Percentiles rank a stretch among this genome's conserved stretches.
Evolutionary conservation across 2,888 invertebrate species (phyloP).

Genomic region (Frankliniella fusca): DNA sequence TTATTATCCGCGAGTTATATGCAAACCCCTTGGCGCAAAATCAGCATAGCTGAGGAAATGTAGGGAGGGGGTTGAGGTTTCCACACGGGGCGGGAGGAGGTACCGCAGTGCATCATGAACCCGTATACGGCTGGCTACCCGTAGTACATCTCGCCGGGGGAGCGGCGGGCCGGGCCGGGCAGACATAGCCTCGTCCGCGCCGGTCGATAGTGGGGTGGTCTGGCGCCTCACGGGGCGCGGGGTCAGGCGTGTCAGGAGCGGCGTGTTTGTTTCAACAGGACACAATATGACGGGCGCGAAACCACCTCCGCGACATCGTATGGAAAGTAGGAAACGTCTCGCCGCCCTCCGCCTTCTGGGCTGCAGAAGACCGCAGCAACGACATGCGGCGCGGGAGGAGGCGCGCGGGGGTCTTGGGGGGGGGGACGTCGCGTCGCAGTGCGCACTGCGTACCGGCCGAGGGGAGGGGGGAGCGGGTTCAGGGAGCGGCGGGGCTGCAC

Average conservation of each 20-base stretch:
- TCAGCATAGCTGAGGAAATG: background rate
- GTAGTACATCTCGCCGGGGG: background rate
- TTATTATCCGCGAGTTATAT: no score
- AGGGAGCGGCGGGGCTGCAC: no score
- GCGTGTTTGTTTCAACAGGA: slow-evolving; percentile 21
- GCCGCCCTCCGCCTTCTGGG: background rate
- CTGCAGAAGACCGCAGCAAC: no score
- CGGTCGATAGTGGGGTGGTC: background rate
- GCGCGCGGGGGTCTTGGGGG: no score
- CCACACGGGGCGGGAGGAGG: no score
- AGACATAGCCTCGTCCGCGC: slow-evolving; percentile 18
- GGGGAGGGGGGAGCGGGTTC: background rate
- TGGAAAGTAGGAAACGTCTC: no score
- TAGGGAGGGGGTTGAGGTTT: background rate
- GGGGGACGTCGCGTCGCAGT: no score
- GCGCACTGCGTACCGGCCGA: no score
- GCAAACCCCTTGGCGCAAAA: no score
- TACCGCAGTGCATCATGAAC: background rate
- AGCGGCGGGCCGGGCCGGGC: background rate
- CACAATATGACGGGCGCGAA: background rate
- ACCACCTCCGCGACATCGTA: background rate
- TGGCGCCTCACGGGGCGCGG: background rate
- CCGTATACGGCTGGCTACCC: background rate
- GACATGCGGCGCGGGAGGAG: no score
- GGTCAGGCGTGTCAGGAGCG: background rate